Percentiles rank a stretch among this genome's conserved stretches.
These are phyloP conservation scores for Macroramphosus scolopax DNA, from an alignment of 2,797 vertebrate genomes.

Conservation along the genomic window DNA sequence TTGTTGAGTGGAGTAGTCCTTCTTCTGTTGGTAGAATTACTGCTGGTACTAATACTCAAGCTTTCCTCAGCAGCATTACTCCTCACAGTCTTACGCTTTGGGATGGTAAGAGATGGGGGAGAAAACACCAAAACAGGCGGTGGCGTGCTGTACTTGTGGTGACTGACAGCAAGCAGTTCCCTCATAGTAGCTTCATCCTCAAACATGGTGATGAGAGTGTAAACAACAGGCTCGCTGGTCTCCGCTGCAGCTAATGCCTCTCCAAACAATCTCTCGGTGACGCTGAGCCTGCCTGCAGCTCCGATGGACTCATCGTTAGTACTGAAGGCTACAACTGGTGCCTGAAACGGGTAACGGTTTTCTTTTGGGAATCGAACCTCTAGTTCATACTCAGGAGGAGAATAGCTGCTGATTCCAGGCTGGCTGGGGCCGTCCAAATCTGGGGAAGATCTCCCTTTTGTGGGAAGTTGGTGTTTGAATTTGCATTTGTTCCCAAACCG, in stretches of 20 bases:
- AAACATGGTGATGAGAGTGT: constrained; percentile 86
- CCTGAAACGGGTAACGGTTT: constrained; percentile 91
- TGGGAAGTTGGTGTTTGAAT: constrained; percentile 85
- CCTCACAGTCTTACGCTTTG: constrained; percentile 65
- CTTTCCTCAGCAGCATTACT: constrained; percentile 47
- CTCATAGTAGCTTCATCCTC: constrained; percentile 85
- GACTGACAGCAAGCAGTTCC: constrained; percentile 77
- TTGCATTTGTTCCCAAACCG: constrained; percentile 88
- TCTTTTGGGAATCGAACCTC: constrained; percentile 89
- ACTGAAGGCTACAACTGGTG: constrained; percentile 91
- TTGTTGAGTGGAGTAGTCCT: constrained; percentile 27
- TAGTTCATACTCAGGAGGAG: constrained; percentile 85
- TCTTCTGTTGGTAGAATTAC: constrained; percentile 32
- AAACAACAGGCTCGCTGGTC: constrained; percentile 85
- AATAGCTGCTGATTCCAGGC: constrained; percentile 76
- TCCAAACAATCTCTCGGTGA: constrained; percentile 88
- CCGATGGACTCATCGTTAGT: constrained; percentile 86
- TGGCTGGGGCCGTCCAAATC: constrained; percentile 67
- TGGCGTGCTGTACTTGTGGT: constrained; percentile 89
- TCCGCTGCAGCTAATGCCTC: constrained; percentile 85
- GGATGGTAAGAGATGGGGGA: constrained; percentile 22
- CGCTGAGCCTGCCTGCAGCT: constrained; percentile 83
- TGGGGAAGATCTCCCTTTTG: constrained; percentile 52
- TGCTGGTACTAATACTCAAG: constrained; percentile 32
- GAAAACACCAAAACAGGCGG: constrained; percentile 64